A percentile compares a stretch with the other conserved stretches of the same genome.
phyloP scores from a whole-genome alignment of 2,113 vertebrate genomes.

The Pristiophorus japonicus region DNA sequence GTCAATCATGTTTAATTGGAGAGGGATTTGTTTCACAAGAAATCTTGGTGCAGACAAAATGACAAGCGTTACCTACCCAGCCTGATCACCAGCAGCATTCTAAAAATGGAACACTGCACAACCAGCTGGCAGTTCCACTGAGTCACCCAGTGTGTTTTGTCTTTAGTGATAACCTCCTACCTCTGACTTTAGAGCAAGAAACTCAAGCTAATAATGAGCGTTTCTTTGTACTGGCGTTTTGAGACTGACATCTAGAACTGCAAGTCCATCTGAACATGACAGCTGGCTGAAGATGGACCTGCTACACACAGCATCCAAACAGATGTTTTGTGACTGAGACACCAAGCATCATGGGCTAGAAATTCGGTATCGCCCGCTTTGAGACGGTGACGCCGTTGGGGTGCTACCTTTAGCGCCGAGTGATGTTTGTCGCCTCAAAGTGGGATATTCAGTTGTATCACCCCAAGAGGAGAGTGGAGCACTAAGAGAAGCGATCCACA shows the following conservation, averaged over 20 bases:
- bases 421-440: no score
- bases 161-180: neutral
- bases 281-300: neutral
- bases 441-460: no score
- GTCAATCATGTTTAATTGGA: neutral
- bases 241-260: neutral
- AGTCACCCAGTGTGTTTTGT: neutral
- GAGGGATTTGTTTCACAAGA: neutral
- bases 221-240: neutral
- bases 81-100: neutral
- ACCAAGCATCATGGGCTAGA: neutral
- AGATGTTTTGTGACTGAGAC: neutral
- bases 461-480: no score
- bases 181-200: neutral
- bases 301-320: neutral
- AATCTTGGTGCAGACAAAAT: neutral
- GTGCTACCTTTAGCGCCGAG: no score
- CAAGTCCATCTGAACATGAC: neutral
- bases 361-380: no score
- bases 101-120: neutral
- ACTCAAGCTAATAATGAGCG: neutral
- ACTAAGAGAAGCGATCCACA: no score
- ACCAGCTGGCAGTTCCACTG: neutral
- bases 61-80: neutral
- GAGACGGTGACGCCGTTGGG: no score